A percentile compares a stretch with the other conserved stretches of the same genome.
phyloP scores from a whole-genome alignment of 2,888 invertebrate genomes.

The Hirtodrosophila histrioides region DNA sequence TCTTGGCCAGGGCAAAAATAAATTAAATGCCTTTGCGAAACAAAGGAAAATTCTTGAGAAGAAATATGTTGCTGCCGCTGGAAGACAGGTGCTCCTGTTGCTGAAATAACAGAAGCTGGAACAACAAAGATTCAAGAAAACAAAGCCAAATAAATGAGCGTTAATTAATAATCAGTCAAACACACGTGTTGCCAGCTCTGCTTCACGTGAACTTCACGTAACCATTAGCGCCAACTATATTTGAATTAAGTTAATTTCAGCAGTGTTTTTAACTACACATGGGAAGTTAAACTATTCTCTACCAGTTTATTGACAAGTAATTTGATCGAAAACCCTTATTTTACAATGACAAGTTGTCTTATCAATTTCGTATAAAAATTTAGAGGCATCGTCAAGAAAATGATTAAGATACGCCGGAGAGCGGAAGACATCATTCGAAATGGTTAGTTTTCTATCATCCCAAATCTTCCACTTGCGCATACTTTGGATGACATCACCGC shows the following conservation, averaged over 20 bases:
- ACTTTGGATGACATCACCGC: constrained; percentile 69
- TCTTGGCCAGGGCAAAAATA: constrained; percentile 61
- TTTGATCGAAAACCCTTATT: neutral
- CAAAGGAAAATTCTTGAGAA: constrained; percentile 64
- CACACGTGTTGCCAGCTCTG: constrained; percentile 54
- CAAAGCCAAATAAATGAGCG: constrained; percentile 62
- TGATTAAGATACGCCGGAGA: constrained; percentile 53
- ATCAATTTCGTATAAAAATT: constrained; percentile 9
- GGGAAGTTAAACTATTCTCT: no score
- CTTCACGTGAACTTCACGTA: constrained; percentile 11
- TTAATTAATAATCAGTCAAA: constrained; percentile 74
- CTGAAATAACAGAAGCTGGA: constrained; percentile 1
- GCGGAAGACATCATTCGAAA: constrained; percentile 50
- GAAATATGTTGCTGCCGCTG: constrained; percentile 49
- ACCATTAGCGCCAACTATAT: no score
- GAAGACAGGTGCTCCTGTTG: constrained; percentile 29
- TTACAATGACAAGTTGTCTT: constrained; percentile 28
- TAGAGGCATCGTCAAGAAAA: constrained; percentile 33
- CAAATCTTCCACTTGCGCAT: constrained; percentile 79
- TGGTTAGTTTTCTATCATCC: constrained; percentile 26
- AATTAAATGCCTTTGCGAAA: constrained; percentile 71
- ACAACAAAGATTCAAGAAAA: constrained; percentile 33
- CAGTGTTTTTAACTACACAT: no score
- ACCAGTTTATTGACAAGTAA: no score
- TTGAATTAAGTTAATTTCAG: no score